Evolutionary conservation across 2,797 vertebrate genomes (phyloP), one percentile per base, ranked within the genome.

Genomic region (Lemur catta): DNA sequence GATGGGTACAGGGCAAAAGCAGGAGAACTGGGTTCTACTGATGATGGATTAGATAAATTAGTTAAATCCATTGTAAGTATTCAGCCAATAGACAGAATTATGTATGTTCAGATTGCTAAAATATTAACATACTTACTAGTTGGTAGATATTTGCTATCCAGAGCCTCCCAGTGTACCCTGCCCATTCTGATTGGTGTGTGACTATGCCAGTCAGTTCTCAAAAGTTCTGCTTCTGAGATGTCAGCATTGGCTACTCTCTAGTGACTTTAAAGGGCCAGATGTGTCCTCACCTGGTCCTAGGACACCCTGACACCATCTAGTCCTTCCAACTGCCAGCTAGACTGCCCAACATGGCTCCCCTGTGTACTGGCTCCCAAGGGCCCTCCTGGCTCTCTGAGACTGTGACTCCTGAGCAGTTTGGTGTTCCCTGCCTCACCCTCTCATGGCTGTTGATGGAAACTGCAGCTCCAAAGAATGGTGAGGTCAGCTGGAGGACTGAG

Each of bases 291-390:
- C 3, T 5, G 26, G 11, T 41, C 28, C 38, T 46, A 8, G 26
- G 17, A 55, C 35, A 35, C 7, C 13, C 46, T 57, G 4, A 13
- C 3, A 13, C 28, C 10, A 13, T 26, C 46, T 46, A 84, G 26
- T 26, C 28, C 28, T 52, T 61, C 26, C 43, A 7, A 10, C 65
- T 87, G 4, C 48, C 41, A 38, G 20, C 46, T 52, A 15, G 38
- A 33, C 8, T 28, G 0, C 0, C 9, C 26, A 46, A 11, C 2
- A 14, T 35, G 22, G 6, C 1, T 89, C 4, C 12, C 38, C 33
- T n/a, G 9, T 24, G 4, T 74, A 15, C 10, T 63, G 33, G 14
- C 20, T 18, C 4, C 35, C 71, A 35, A 26, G 18, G 15, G 12
- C 3, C 2, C 13, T 35, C 14, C 17, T 76, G n/a, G 3, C 30